Evolutionary conservation across 30 jellyfish, hydroid and myxozoan genomes (phyloP), one percentile per base, ranked within the genome.

Genomic region (Pelagia noctiluca): DNA sequence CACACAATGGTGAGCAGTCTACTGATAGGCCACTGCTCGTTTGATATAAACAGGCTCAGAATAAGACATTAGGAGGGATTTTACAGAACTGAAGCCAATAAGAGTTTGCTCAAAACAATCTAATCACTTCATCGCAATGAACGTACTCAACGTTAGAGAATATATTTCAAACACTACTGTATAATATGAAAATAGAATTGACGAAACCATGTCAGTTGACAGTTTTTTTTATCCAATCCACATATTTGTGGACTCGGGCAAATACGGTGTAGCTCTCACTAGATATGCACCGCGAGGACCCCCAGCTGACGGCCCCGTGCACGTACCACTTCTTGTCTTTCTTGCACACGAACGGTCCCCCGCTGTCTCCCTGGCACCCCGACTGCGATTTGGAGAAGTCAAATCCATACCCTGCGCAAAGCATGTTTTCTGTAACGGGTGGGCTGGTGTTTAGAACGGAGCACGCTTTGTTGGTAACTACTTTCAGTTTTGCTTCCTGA

Each of bases 301-400:
- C 96, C 83, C 83, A 87, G 29, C 88, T 76, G 3, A 78, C 91
- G 18, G 81, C 96, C 1, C 96, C 96, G 22, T 78, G 88, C 32
- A 87, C 30, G 13, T 33, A 25, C 96, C 96, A 87, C 13, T 24
- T 34, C 1, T 35, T 64, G 11, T 60, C 76, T 21, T 71, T 61
- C 36, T 34, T 36, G 63, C 96, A 87, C 73, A 69, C 88, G 10
- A 87, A 67, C 13, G 96, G 96, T 3, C 96, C 96, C 10, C 96
- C 96, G 70, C 91, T 77, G 60, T 87, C 96, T 3, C 96, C 96
- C 21, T 67, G 81, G 61, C 96, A 87, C 46, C 96, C 96, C 10
- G 82, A 48, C 23, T 74, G 71, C 3, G 34, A 42, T 2, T 36
- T 35, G 3, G 50, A 7, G 46, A 36, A 35, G 13, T 80, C 90